Percentiles rank a stretch among this genome's conserved stretches.
Conservation (phyloP, 2,797 vertebrate species). For the Pteropus rufus region DNA sequence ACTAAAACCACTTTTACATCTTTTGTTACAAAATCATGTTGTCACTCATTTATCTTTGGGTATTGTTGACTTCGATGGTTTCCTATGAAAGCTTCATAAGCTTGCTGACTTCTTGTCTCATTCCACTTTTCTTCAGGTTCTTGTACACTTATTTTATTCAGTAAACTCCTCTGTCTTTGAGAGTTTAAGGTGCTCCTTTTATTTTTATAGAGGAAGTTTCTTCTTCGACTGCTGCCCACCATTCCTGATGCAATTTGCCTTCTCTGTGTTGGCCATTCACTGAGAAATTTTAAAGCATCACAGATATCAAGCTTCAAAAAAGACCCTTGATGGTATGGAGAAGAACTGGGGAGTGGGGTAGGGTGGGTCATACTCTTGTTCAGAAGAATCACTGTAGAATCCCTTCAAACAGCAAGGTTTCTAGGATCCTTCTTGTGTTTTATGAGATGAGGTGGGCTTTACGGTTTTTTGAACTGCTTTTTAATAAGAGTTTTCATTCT, state of each 20-base stretch:
- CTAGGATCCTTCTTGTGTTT: not conserved
- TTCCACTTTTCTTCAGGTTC: not conserved
- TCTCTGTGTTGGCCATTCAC: not conserved
- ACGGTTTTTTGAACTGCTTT: not conserved
- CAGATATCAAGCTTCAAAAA: not conserved
- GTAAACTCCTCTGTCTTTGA: not conserved
- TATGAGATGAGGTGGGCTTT: not conserved
- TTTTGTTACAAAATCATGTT: conserved; percentile 28
- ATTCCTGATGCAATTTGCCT: conserved; percentile 17
- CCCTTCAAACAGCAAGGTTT: not conserved
- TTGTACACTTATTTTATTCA: not conserved
- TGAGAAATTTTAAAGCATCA: conserved; percentile 33
- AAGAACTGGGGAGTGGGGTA: not conserved
- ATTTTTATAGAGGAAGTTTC: not conserved
- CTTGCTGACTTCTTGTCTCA: not conserved
- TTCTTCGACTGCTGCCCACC: not conserved
- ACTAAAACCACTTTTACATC: not conserved
- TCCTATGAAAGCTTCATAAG: not conserved
- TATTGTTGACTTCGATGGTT: not conserved
- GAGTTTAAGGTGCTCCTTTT: not conserved
- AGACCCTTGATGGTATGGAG: not conserved
- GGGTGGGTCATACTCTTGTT: not conserved
- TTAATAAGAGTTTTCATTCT: not conserved
- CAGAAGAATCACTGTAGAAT: not conserved
- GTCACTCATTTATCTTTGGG: not conserved